phyloP scores from a whole-genome alignment of 2,113 vertebrate genomes.

The Ceyx cyanopectus region DNA sequence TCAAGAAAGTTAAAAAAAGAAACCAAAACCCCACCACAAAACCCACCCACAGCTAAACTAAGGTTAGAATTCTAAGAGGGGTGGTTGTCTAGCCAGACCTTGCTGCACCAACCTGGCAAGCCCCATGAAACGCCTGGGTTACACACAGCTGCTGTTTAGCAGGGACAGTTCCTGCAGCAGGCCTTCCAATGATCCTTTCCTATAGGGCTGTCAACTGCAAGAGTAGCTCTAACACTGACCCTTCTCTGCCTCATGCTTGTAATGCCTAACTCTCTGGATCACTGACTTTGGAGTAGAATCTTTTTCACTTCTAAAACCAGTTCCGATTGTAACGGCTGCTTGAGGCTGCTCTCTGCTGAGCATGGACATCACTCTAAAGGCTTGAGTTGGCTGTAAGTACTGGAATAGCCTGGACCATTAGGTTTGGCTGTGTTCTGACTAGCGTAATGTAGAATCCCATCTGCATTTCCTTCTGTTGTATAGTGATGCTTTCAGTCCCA shows the following conservation, averaged over 20 bases:
- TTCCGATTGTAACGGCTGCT: conserved; percentile 47
- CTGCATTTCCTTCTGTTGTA: neutral
- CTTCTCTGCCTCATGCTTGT: neutral
- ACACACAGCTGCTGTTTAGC: neutral
- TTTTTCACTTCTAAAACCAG: conserved; percentile 60
- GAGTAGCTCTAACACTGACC: neutral
- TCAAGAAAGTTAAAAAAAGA: neutral
- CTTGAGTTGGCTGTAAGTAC: conserved; percentile 64
- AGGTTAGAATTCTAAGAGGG: neutral
- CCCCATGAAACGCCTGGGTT: neutral
- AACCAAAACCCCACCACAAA: neutral
- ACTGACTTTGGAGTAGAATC: conserved; percentile 53
- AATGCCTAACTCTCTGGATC: conserved; percentile 24
- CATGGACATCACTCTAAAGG: conserved; percentile 55
- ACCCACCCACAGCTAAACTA: neutral
- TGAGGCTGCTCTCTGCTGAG: conserved; percentile 53
- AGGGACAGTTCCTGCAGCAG: neutral
- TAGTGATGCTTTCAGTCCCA: conserved; percentile 12
- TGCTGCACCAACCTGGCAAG: neutral
- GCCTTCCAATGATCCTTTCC: neutral
- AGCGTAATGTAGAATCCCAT: conserved; percentile 13
- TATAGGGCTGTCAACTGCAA: neutral
- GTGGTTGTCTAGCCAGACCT: neutral
- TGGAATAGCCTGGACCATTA: neutral
- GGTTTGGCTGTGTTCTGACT: conserved; percentile 29